Evolutionary conservation across 2,797 vertebrate species (phyloP).

Genomic region (Natrix natrix): DNA sequence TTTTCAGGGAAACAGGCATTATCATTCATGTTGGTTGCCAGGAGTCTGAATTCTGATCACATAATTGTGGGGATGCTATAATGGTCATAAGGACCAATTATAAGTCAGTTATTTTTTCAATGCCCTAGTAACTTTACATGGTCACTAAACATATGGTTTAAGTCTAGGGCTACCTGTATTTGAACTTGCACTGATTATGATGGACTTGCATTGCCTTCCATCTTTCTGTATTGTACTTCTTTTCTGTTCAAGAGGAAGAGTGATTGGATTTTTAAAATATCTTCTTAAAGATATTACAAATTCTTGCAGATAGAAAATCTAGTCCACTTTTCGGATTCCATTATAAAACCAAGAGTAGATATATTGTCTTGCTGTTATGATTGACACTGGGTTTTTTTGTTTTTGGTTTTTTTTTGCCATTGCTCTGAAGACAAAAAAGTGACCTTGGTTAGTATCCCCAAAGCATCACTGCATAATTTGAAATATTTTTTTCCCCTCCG

Average conservation of each 20-base stretch:
- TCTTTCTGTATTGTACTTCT: not conserved
- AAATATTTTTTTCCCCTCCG: not conserved
- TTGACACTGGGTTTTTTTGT: slow-evolving; percentile 23
- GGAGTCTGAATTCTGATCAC: too few relatives aligned
- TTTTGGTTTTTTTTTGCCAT: slow-evolving; percentile 9
- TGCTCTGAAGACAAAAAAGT: slow-evolving; percentile 6
- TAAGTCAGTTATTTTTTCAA: too few relatives aligned
- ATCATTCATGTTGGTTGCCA: too few relatives aligned
- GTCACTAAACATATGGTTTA: not conserved
- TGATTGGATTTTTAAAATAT: slow-evolving; percentile 19
- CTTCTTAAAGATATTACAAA: slow-evolving; percentile 13
- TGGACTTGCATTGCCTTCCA: not conserved
- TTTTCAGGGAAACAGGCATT: too few relatives aligned
- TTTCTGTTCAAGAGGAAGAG: not conserved
- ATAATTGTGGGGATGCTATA: too few relatives aligned
- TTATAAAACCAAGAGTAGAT: slow-evolving; percentile 30
- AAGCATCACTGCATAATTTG: slow-evolving; percentile 33
- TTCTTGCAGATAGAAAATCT: not conserved
- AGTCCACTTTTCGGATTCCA: slow-evolving; percentile 15
- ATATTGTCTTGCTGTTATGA: slow-evolving; percentile 28
- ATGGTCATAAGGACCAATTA: too few relatives aligned
- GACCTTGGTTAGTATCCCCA: slow-evolving; percentile 3
- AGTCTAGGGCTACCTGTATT: not conserved
- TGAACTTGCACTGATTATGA: not conserved
- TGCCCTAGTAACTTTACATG: not conserved